phyloP scores from a whole-genome alignment of 2,888 invertebrate species.

The Ornithoptera alexandrae region DNA sequence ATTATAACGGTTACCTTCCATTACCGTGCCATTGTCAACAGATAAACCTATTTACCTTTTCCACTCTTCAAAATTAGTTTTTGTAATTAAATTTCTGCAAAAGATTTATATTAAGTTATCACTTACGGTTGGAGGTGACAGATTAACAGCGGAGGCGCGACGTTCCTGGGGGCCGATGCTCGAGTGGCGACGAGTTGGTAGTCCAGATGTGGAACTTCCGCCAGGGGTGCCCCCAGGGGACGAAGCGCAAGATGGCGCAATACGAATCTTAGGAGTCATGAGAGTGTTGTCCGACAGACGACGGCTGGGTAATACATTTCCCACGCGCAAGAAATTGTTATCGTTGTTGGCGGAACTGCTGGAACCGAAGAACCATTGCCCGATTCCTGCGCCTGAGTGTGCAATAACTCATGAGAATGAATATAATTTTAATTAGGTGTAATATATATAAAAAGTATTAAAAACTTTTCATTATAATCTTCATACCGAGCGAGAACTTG shows the following conservation, averaged over 20 bases:
- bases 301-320: slow-evolving; percentile 89
- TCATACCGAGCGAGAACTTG: slow-evolving; percentile 32
- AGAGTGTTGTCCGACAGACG: slow-evolving; percentile 95
- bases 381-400: slow-evolving; percentile 72
- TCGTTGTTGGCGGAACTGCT: slow-evolving; percentile 89
- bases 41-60: not conserved
- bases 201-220: slow-evolving; percentile 82
- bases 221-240: slow-evolving; percentile 87
- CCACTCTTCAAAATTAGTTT: not conserved
- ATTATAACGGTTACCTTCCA: slow-evolving; percentile 38
- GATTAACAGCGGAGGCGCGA: slow-evolving; percentile 89
- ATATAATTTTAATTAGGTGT: not conserved
- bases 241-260: slow-evolving; percentile 93
- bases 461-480: not conserved
- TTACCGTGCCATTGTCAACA: not conserved
- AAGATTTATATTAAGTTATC: slow-evolving; percentile 1
- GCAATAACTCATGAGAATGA: not conserved
- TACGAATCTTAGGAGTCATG: slow-evolving; percentile 93
- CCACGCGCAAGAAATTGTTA: slow-evolving; percentile 91
- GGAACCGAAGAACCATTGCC: slow-evolving; percentile 92
- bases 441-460: not conserved
- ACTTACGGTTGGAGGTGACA: slow-evolving; percentile 94
- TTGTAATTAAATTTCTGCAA: not conserved
- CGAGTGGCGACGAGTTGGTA: slow-evolving; percentile 93
- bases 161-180: slow-evolving; percentile 95